Base-by-base conservation (phyloP, 2,797 vertebrate genomes). In the Hypotaenidia okinawae region DNA sequence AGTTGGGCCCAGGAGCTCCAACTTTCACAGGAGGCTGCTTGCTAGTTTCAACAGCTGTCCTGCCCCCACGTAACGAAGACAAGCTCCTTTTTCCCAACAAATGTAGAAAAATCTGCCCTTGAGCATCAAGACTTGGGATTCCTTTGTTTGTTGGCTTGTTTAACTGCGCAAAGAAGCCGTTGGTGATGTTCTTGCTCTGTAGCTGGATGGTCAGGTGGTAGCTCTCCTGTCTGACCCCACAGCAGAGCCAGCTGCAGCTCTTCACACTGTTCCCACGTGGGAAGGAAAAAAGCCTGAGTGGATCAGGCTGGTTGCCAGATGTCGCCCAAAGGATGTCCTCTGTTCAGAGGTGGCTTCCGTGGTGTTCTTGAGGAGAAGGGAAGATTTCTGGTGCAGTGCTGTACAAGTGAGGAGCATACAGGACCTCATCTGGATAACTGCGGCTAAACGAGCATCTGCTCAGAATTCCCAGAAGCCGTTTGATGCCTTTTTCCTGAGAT, bases 1-100 rank as follows among this genome's bases (percentile, higher is more conserved):
- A 83, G 39, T 83, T 64, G 70, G 75, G 52, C 79, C 79, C 86
- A 88, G 89, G 49, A 96, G 91, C 74, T 94, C 68, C 84, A 84
- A 91, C 43, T 37, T 76, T 90, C 66, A 10, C 6, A 74, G 83
- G 52, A 94, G 85, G 10, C 74, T 84, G 79, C 58, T 64, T 4
- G 8, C 72, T 80, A 37, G 72, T 55, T 88, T 74, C 83, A 73
- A 25, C 72, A 84, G 66, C 92, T 2, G 0, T 10, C 41, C 64
- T 68, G 79, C 84, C 73, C 87, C 85, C 54, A 41, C 52, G 32
- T 12, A 52, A n/a, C 6, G 2, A 66, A 77, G 4, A 19, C 5
- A 0, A 19, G 25, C 47, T 61, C 18, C 18, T 79, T 95, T 89
- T 72, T 37, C 54, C 59, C 58, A 77, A 28, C 32, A 79, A 51